Evolutionary conservation across 1,140 invertebrate species (phyloP), one percentile per base, ranked within the genome.

Genomic region (Propsilocerus akamusi): DNA sequence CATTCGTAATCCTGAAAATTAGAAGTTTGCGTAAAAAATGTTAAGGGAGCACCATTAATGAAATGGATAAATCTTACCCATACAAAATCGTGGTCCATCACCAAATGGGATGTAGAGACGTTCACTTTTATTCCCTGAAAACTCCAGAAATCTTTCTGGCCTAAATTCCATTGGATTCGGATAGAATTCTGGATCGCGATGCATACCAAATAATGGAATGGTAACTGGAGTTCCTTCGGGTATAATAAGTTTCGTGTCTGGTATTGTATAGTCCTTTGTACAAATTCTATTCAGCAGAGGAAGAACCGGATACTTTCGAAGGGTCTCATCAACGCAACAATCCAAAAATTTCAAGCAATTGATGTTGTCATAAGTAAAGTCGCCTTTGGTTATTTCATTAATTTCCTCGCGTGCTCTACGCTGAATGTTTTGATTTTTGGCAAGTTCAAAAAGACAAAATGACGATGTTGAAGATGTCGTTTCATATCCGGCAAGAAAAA

Each of bases 131-230:
- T n/a, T 14, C 20, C 5, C 5, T 46, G 24, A 6, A 11, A n/a
- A 30, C 10, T 71, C 68, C 2, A 67, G 56, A 57, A 81, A 81
- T 24, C 80, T 63, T 49, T 80, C 71, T 0, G 79, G 81, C 61
- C 78, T 69, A 57, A 79, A 80, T 10, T 59, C 60, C n/a, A 77
- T 64, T 0, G 82, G 80, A 50, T 83, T 64, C 0, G 77, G 72
- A 59, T 72, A 84, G 51, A 71, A 67, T 48, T 75, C 34, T 0
- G 69, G 57, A 55, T 81, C 72, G 6, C 55, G 58, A 6, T 73
- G 70, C 1, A 73, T 53, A 4, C 61, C 69, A 17, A 58, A 50
- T 2, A 68, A 47, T 0, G 70, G 61, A 23, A 74, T 61, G 5
- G 65, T 51, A 8, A 74, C 56, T 1, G 59, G 58, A 10, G 64